phyloP scores from a whole-genome alignment of 2,888 invertebrate species.

The Polia nebulosa region DNA sequence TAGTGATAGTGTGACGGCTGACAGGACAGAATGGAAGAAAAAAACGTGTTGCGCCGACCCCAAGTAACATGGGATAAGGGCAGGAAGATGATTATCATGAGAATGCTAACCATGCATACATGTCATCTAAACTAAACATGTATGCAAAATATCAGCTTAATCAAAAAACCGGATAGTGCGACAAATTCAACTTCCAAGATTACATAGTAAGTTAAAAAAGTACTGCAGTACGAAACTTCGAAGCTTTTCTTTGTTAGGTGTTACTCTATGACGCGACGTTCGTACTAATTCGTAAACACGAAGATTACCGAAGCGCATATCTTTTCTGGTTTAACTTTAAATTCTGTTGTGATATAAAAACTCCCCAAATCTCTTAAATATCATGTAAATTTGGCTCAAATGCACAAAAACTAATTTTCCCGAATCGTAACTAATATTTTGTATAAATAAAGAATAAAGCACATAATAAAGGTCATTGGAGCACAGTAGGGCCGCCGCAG shows the following conservation, averaged over 20 bases:
- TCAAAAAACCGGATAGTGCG: too few species aligned
- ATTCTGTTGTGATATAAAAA: background rate
- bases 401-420: conserved; percentile 6
- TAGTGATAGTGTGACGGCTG: too few species aligned
- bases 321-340: background rate
- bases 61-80: too few species aligned
- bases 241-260: background rate
- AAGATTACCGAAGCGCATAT: conserved; percentile 4
- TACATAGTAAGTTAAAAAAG: too few species aligned
- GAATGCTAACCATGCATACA: too few species aligned
- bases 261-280: background rate
- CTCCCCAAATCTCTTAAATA: background rate
- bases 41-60: too few species aligned
- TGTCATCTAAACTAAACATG: too few species aligned
- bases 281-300: background rate
- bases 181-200: too few species aligned
- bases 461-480: conserved; percentile 31
- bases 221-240: background rate
- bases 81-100: too few species aligned
- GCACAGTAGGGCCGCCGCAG: conserved; percentile 46
- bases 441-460: conserved; percentile 44
- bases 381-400: conserved; percentile 15
- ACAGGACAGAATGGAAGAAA: too few species aligned
- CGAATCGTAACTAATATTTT: conserved; percentile 60
- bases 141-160: too few species aligned